Percentiles rank a stretch among this genome's conserved stretches.
These are phyloP conservation scores for Pocillopora meandrina DNA, from an alignment of 92 coral and sea anemone genomes.

Conservation along the genomic window DNA sequence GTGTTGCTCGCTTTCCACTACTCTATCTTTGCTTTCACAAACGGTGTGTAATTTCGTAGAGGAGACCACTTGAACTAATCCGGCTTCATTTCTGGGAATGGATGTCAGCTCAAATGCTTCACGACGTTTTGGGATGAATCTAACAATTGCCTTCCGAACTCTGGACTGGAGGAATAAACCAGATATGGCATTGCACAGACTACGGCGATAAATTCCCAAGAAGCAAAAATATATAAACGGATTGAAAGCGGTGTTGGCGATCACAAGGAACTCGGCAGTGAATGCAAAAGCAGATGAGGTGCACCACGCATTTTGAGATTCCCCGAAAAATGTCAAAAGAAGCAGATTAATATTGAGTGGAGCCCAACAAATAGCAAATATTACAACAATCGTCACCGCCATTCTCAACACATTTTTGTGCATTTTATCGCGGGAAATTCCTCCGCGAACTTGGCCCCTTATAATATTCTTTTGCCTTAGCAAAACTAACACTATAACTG, in stretches of 20 bases:
- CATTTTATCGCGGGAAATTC: slow-evolving; percentile 23
- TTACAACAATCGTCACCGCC: slow-evolving; percentile 16
- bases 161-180: no score
- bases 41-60: no score
- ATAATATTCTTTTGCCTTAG: neutral
- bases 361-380: slow-evolving; percentile 44
- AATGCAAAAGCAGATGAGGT: neutral
- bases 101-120: no score
- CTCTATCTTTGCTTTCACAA: no score
- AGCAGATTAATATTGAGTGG: slow-evolving; percentile 22
- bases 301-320: slow-evolving; percentile 15
- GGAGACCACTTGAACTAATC: no score
- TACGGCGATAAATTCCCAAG: slow-evolving; percentile 33
- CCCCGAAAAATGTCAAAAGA: slow-evolving; percentile 28
- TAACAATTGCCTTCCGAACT: no score
- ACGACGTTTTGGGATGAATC: no score
- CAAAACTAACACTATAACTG: slow-evolving; percentile 1
- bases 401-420: slow-evolving; percentile 34
- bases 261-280: slow-evolving; percentile 10
- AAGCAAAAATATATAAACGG: slow-evolving; percentile 41
- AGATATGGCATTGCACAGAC: neutral
- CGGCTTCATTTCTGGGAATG: no score
- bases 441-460: neutral
- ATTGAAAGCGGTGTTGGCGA: slow-evolving; percentile 39
- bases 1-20: no score